These are phyloP conservation scores for Myripristis jacobus DNA, from an alignment of 2,797 vertebrate genomes.

Conservation along the genomic window DNA sequence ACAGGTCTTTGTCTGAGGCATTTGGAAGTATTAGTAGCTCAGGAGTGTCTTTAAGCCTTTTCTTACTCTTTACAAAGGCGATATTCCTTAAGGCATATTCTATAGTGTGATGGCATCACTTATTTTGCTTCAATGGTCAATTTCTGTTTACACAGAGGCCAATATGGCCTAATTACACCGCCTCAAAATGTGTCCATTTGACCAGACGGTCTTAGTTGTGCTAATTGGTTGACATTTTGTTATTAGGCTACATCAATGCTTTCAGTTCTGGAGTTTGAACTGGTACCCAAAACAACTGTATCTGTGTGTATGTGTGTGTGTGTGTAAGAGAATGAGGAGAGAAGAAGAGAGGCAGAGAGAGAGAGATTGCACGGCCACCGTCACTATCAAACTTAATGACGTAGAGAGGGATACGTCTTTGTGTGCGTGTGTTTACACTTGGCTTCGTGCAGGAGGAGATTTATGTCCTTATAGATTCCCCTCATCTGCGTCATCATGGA, in stretches of 20 bases:
- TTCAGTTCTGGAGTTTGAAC: too few species aligned
- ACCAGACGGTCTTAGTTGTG: background rate
- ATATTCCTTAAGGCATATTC: background rate
- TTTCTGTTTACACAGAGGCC: too few species aligned
- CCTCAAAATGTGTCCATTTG: background rate
- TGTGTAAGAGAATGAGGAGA: background rate
- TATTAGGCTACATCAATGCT: too few species aligned
- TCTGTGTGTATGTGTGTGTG: background rate
- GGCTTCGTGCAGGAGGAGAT: constrained; percentile 26
- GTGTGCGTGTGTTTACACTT: constrained; percentile 5
- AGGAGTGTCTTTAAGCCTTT: background rate
- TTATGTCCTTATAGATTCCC: constrained; percentile 53
- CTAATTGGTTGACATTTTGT: too few species aligned
- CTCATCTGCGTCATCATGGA: constrained; percentile 39
- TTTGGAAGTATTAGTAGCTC: background rate
- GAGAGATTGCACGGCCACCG: constrained; percentile 12
- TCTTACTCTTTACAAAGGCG: background rate
- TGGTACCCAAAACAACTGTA: too few species aligned
- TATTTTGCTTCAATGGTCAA: background rate
- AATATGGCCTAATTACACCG: background rate
- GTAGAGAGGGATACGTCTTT: constrained; percentile 56
- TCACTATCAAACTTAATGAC: constrained; percentile 58
- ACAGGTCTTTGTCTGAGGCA: background rate
- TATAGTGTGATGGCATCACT: background rate
- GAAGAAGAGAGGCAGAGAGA: background rate